Evolutionary conservation across 2,113 vertebrate genomes (phyloP).

Genomic region (Psammodynastes pulverulentus): DNA sequence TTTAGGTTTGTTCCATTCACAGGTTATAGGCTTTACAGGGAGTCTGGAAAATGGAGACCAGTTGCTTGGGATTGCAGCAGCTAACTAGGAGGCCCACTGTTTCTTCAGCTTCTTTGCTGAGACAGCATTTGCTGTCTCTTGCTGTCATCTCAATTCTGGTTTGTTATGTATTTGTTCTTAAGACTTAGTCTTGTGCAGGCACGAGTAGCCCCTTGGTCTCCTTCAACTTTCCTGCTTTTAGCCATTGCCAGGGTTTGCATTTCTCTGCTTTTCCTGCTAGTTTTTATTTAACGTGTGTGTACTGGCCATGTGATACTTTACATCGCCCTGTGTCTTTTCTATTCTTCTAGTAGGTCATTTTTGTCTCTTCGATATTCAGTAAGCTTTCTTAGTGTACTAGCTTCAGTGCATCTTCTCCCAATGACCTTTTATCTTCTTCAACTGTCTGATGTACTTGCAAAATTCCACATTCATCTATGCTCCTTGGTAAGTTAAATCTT

Average conservation of each 20-base stretch:
- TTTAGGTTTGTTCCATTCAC: neutral
- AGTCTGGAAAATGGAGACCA: neutral
- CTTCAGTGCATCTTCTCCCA: neutral
- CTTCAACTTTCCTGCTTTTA: neutral
- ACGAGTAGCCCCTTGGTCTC: neutral
- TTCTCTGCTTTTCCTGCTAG: neutral
- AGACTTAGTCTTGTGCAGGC: neutral
- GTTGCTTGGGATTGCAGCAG: neutral
- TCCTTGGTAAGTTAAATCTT: neutral
- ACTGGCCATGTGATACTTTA: neutral
- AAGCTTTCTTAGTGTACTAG: neutral
- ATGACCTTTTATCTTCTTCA: neutral
- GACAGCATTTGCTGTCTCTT: neutral
- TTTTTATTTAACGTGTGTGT: neutral
- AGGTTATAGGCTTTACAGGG: neutral
- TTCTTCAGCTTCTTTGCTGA: neutral
- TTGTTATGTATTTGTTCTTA: neutral
- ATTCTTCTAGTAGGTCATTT: neutral
- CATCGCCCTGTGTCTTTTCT: neutral
- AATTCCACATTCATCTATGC: neutral
- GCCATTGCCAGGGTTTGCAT: neutral
- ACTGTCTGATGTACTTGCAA: neutral
- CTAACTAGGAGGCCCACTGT: neutral
- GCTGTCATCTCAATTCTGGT: neutral
- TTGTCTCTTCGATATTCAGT: neutral